phyloP scores from a whole-genome alignment of 2,797 vertebrate species.

The Loris lydekkerianus region DNA sequence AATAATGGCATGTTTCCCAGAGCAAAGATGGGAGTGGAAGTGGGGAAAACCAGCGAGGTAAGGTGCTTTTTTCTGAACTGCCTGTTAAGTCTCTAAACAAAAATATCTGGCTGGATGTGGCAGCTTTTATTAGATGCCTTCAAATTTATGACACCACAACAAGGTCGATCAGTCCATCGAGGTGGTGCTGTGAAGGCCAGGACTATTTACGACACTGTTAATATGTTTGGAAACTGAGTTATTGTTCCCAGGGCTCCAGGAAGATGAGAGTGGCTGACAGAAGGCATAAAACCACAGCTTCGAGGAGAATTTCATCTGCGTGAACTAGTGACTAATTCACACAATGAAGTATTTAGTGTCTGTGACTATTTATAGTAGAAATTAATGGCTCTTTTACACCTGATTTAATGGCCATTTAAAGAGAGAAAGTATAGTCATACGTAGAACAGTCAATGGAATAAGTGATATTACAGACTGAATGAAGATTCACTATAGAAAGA shows the following conservation, averaged over 20 bases:
- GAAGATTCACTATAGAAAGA: conserved; percentile 77
- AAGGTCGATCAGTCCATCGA: conserved; percentile 58
- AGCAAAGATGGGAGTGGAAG: background rate
- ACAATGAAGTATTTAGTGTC: conserved; percentile 82
- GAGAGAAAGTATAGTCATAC: conserved; percentile 86
- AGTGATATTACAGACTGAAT: conserved; percentile 86
- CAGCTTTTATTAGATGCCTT: conserved; percentile 67
- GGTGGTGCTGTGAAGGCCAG: conserved; percentile 55
- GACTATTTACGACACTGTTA: conserved; percentile 59
- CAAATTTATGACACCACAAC: conserved; percentile 59
- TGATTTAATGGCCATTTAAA: conserved; percentile 87
- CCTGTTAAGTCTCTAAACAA: conserved; percentile 47
- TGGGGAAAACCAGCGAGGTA: background rate
- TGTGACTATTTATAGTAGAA: conserved; percentile 82
- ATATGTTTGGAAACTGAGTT: conserved; percentile 69
- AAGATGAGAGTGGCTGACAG: conserved; percentile 40
- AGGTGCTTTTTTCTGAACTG: conserved; percentile 30
- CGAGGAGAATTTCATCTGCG: conserved; percentile 72
- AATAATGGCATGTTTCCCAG: background rate
- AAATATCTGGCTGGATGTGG: conserved; percentile 43
- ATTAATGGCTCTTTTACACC: conserved; percentile 83
- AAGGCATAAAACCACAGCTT: conserved; percentile 61
- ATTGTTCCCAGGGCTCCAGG: conserved; percentile 44
- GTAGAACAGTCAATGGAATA: conserved; percentile 82
- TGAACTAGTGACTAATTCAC: conserved; percentile 83